Evolutionary conservation across 2,888 invertebrate species (phyloP).

Genomic region (Oxycera nigricornis): DNA sequence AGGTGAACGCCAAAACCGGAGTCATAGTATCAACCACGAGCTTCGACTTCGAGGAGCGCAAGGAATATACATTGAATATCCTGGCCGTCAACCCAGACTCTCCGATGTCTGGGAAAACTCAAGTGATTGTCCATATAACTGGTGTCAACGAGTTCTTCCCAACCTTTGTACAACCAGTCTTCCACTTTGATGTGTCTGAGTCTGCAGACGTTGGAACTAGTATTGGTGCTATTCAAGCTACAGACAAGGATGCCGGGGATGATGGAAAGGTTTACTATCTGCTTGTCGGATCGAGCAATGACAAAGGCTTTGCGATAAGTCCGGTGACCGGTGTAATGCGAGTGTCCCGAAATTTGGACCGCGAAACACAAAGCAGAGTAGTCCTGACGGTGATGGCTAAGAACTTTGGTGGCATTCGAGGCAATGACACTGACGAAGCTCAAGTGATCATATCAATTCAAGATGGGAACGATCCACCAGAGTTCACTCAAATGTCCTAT

Average conservation of each 20-base stretch:
- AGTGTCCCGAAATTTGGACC: conserved; percentile 81
- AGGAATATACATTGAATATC: conserved; percentile 75
- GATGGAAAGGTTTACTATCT: conserved; percentile 90
- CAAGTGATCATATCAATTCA: conserved; percentile 92
- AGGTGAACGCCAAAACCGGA: conserved; percentile 79
- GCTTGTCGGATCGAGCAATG: conserved; percentile 92
- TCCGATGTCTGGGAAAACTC: conserved; percentile 76
- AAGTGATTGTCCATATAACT: conserved; percentile 76
- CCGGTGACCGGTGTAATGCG: conserved; percentile 83
- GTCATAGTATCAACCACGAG: conserved; percentile 75
- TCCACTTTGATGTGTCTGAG: conserved; percentile 92
- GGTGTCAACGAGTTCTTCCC: conserved; percentile 91
- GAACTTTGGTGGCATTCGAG: conserved; percentile 90
- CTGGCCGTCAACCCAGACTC: conserved; percentile 89
- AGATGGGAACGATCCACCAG: conserved; percentile 96
- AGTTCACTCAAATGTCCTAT: conserved; percentile 82
- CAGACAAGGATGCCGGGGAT: conserved; percentile 86
- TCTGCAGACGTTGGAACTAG: conserved; percentile 85
- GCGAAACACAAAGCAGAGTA: conserved; percentile 88
- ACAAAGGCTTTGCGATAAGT: conserved; percentile 87
- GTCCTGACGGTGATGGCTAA: conserved; percentile 93
- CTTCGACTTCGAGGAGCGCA: conserved; percentile 89
- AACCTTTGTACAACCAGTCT: conserved; percentile 85
- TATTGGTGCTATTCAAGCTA: conserved; percentile 86
- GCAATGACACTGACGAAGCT: conserved; percentile 95